phyloP scores from a whole-genome alignment of 2,888 invertebrate species.

The Brachynemurus nebulosus region DNA sequence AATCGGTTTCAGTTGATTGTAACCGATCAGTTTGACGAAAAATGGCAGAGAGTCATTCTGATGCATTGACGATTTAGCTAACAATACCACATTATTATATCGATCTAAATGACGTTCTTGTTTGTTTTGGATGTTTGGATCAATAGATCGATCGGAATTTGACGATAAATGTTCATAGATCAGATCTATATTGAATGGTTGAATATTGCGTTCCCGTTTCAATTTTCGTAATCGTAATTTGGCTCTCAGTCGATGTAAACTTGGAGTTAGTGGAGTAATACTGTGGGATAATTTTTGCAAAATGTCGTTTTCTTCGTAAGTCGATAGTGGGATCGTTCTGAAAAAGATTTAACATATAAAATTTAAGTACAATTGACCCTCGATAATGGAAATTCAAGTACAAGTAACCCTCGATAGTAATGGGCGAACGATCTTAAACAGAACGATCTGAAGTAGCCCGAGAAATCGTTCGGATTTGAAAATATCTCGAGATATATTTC shows the following conservation, averaged over 20 bases:
- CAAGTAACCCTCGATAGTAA: too few species aligned
- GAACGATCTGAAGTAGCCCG: too few species aligned
- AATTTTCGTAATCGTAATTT: constrained; percentile 42
- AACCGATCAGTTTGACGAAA: constrained; percentile 39
- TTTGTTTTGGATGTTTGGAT: neutral
- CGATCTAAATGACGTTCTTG: neutral
- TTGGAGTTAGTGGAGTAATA: neutral
- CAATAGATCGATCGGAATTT: neutral
- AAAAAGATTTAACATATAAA: too few species aligned
- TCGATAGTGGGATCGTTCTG: neutral
- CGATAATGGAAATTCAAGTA: too few species aligned
- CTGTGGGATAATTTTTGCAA: neutral
- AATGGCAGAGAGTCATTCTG: constrained; percentile 26
- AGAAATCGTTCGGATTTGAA: too few species aligned
- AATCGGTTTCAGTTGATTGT: constrained; percentile 38
- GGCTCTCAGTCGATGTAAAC: constrained; percentile 3
- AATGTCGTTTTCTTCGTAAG: constrained; percentile 7
- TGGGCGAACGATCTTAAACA: too few species aligned
- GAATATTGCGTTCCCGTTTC: constrained; percentile 40
- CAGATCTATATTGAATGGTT: constrained; percentile 41
- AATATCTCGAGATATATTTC: too few species aligned
- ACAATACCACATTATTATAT: constrained; percentile 3
- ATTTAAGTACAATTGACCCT: too few species aligned
- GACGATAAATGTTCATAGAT: constrained; percentile 10
- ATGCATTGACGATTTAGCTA: neutral